Conservation (phyloP, 2,113 vertebrate species). For the Pluvialis apricaria region DNA sequence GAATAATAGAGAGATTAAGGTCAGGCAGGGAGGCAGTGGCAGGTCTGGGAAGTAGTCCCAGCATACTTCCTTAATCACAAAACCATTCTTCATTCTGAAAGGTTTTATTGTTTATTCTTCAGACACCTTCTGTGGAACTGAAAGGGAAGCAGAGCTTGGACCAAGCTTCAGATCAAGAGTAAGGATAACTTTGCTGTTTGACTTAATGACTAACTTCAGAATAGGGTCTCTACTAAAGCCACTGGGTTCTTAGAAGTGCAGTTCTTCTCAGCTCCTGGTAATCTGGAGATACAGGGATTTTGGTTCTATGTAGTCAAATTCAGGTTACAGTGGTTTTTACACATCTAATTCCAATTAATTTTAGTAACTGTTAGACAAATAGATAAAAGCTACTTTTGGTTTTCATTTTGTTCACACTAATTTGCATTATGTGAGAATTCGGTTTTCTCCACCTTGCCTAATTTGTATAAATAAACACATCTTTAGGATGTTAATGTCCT, state of each 20-base stretch:
- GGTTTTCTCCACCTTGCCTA: background rate
- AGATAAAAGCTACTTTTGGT: background rate
- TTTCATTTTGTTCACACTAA: background rate
- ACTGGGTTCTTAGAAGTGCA: background rate
- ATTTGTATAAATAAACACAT: background rate
- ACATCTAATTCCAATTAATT: background rate
- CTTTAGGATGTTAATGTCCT: background rate
- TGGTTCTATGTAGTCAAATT: background rate
- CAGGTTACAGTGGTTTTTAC: background rate
- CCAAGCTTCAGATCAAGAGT: background rate
- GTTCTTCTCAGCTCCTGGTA: background rate
- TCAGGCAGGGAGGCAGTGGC: background rate
- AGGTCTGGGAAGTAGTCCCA: background rate
- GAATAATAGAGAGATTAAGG: constrained; percentile 5
- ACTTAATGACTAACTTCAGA: background rate
- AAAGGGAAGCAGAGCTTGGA: background rate
- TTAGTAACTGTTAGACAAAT: background rate
- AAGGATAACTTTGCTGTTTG: background rate
- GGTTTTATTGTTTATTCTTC: background rate
- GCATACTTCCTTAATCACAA: background rate
- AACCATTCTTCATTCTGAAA: constrained; percentile 1
- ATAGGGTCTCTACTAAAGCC: background rate
- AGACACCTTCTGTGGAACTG: background rate
- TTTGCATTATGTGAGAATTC: background rate
- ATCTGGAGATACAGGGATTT: background rate